These are phyloP conservation scores for Calyptommatus sinebrachiatus DNA, from an alignment of 2,113 vertebrate genomes.

Conservation along the genomic window DNA sequence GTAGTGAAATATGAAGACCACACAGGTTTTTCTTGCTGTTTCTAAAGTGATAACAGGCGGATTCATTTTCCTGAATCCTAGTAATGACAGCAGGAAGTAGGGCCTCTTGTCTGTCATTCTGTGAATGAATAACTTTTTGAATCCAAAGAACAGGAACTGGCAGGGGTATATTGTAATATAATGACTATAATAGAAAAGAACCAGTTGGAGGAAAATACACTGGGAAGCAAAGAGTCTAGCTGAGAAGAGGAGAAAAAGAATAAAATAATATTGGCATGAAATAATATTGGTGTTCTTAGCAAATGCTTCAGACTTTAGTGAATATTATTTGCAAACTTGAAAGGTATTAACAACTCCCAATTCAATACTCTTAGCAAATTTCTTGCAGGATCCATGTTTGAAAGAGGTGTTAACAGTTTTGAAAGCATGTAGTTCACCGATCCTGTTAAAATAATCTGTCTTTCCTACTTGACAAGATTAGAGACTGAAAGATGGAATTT, in stretches of 20 bases:
- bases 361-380: slow-evolving; percentile 8
- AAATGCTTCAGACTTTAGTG: not conserved
- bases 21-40: slow-evolving; percentile 40
- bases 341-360: not conserved
- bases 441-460: not conserved
- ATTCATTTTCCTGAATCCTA: slow-evolving; percentile 6
- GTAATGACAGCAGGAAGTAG: slow-evolving; percentile 14
- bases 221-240: not conserved
- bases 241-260: not conserved
- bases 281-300: not conserved
- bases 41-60: slow-evolving; percentile 46
- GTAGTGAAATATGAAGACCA: not conserved
- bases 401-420: not conserved
- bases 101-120: slow-evolving; percentile 28
- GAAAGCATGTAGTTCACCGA: not conserved
- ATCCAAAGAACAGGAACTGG: slow-evolving; percentile 1
- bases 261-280: not conserved
- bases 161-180: not conserved
- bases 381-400: not conserved
- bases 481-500: not conserved
- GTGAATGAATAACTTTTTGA: slow-evolving; percentile 16
- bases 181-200: not conserved
- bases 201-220: not conserved
- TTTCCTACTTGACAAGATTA: not conserved
- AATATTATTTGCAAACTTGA: not conserved